Evolutionary conservation across 2,797 vertebrate genomes (phyloP).

Genomic region (Eospalax fontanierii): DNA sequence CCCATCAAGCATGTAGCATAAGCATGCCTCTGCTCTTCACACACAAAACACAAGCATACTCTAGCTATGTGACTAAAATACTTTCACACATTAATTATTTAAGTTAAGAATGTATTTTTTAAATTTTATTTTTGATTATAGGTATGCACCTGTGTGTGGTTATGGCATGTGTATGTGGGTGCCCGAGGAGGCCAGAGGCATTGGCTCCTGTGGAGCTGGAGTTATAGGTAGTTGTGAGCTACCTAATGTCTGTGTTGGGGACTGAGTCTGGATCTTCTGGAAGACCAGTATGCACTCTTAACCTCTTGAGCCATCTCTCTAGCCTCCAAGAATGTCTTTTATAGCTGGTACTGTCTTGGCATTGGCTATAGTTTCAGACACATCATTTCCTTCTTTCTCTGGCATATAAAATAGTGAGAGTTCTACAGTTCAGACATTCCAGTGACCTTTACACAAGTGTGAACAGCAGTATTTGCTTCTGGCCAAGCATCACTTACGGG

Average conservation of each 20-base stretch:
- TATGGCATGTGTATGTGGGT: background rate
- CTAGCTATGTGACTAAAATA: background rate
- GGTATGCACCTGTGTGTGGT: no score
- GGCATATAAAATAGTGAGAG: slow-evolving; percentile 40
- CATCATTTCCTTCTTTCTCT: background rate
- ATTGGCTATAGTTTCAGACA: slow-evolving; percentile 19
- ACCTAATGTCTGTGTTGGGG: background rate
- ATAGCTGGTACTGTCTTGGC: background rate
- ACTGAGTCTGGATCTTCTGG: background rate
- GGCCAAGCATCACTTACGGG: background rate
- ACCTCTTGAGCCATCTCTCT: background rate
- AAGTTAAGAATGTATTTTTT: background rate
- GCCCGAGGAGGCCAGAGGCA: background rate
- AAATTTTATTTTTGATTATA: no score
- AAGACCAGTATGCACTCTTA: background rate
- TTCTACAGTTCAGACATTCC: background rate
- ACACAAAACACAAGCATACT: background rate
- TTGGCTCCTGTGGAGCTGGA: background rate
- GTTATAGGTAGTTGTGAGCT: background rate
- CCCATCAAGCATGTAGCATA: background rate
- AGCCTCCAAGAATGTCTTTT: slow-evolving; percentile 19
- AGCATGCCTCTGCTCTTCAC: background rate
- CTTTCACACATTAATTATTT: background rate
- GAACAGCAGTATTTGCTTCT: slow-evolving; percentile 52
- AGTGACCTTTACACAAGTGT: slow-evolving; percentile 36